Evolutionary conservation across 2,113 vertebrate species (phyloP).

Genomic region (Crotalus horridus): DNA sequence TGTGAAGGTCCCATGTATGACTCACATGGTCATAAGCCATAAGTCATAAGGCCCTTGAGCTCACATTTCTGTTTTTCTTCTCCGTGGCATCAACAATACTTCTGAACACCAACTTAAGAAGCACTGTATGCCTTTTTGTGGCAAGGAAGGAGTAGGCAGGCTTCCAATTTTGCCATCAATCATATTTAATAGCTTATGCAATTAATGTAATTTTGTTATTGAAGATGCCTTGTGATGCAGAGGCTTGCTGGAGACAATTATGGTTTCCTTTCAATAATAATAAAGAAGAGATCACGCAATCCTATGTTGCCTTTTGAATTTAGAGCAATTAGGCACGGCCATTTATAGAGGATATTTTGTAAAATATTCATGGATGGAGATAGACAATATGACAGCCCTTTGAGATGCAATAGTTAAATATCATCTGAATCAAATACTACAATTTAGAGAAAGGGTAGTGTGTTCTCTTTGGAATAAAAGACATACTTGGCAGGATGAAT

Average conservation of each 20-base stretch:
- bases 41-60: conserved; percentile 19
- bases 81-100: conserved; percentile 59
- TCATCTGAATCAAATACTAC: conserved; percentile 45
- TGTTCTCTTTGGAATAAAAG: conserved; percentile 45
- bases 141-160: conserved; percentile 65
- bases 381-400: conserved; percentile 59
- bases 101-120: conserved; percentile 62
- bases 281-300: conserved; percentile 44
- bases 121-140: conserved; percentile 64
- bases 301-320: conserved; percentile 69
- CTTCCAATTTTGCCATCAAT: conserved; percentile 77
- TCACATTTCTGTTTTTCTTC: conserved; percentile 50
- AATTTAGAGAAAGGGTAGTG: conserved; percentile 54
- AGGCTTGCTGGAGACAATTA: conserved; percentile 75
- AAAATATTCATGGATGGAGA: conserved; percentile 61
- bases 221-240: conserved; percentile 75
- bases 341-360: conserved; percentile 67
- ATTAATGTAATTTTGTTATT: conserved; percentile 80
- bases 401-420: conserved; percentile 56
- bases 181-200: conserved; percentile 79
- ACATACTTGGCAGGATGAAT: conserved; percentile 28
- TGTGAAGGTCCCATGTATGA: neutral
- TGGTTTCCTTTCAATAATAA: conserved; percentile 60
- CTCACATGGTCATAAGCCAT: conserved; percentile 28
- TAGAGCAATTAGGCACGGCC: conserved; percentile 68